Evolutionary conservation across 2,113 vertebrate genomes (phyloP).

Genomic region (Marmota flaviventris): DNA sequence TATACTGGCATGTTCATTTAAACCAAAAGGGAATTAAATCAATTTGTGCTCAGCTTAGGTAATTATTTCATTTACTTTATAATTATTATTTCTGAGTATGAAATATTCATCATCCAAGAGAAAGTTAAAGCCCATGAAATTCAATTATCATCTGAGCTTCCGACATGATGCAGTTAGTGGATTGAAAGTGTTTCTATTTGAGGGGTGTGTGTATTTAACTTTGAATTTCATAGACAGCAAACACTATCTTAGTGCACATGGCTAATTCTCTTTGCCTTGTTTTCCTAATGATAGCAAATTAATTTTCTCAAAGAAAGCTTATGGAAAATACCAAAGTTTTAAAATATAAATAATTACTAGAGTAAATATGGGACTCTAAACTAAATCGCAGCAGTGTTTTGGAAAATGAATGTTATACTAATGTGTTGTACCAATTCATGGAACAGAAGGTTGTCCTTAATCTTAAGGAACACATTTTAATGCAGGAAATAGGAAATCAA

Average conservation of each 20-base stretch:
- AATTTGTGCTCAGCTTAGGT: conserved; percentile 70
- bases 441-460: background rate
- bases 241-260: conserved; percentile 77
- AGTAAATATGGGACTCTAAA: conserved; percentile 46
- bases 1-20: conserved; percentile 64
- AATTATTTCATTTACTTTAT: conserved; percentile 80
- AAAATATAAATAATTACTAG: conserved; percentile 68
- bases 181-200: conserved; percentile 52
- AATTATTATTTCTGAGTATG: conserved; percentile 70
- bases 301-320: conserved; percentile 74
- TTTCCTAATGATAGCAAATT: conserved; percentile 77
- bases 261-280: conserved; percentile 80
- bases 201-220: conserved; percentile 26
- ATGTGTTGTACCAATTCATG: background rate
- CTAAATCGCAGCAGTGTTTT: background rate
- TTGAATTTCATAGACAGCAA: conserved; percentile 78
- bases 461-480: background rate
- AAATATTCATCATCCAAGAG: conserved; percentile 70
- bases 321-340: conserved; percentile 72
- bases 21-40: conserved; percentile 69
- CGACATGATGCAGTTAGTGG: conserved; percentile 33
- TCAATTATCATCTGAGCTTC: conserved; percentile 70
- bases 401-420: background rate
- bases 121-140: conserved; percentile 72
- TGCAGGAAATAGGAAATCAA: background rate